Base-by-base conservation (phyloP, 2,888 invertebrate genomes). In the Mythimna lalbum region DNA sequence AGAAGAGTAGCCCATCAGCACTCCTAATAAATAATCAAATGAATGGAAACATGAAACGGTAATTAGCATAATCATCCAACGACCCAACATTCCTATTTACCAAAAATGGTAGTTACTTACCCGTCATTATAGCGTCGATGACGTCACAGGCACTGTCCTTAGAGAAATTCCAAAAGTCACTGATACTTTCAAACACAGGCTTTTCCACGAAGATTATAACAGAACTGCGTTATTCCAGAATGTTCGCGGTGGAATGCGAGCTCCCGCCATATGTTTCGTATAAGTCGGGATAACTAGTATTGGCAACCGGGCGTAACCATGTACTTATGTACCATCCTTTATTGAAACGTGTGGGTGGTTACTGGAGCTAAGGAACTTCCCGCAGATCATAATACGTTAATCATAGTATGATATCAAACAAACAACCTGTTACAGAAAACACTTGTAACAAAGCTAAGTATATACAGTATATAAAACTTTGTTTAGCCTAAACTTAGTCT, bases 211-310 rank as follows among this genome's bases (percentile, higher is more conserved):
- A 83, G 82, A 87, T 87, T 89, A 86, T 87, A 86, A 86, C 82
- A 86, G 88, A 84, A 92, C 93, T 93, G 93, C 89, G 89, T 88
- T 89, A 89, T 88, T 93, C 92, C 91, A 91, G 94, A 93, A 89
- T 84, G 88, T 90, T 90, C 91, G 86, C 83, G 77, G 75, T 85
- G 92, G 90, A 93, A 92, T 91, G 91, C 88, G 88, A 69, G 73
- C 87, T 87, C 88, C 86, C 86, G 92, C 91, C 94, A 93, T 93
- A 93, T 93, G 94, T 93, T 94, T 93, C 89, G 87, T 93, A 90
- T 86, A 86, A 88, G 82, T 82, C 85, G 88, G 88, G 86, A 89
- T 91, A 88, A 84, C 88, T 88, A 86, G 89, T 88, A 90, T 90
- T 90, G 88, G 90, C 89, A 87, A 82, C 77, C 79, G 83, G 75